Evolutionary conservation across 2,797 vertebrate genomes (phyloP).

Genomic region (Tragopan temminckii): DNA sequence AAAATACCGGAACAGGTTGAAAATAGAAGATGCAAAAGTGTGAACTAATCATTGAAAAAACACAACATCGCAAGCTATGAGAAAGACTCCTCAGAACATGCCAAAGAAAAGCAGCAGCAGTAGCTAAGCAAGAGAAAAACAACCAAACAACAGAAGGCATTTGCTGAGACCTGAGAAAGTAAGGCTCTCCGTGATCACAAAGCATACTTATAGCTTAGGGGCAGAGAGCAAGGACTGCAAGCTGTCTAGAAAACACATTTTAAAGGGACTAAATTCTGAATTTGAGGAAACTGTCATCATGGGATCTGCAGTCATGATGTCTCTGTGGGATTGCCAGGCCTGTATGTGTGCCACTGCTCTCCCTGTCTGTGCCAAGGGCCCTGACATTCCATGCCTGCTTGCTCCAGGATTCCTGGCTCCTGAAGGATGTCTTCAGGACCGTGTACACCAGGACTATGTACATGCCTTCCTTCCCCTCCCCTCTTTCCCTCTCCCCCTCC

Average conservation of each 20-base stretch:
- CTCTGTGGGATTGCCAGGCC: background rate
- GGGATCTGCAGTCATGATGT: rapidly evolving
- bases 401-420: background rate
- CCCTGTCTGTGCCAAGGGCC: background rate
- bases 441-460: background rate
- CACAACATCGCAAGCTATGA: background rate
- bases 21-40: background rate
- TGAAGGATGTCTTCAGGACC: background rate
- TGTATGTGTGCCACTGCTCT: background rate
- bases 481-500: no score
- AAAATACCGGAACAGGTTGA: background rate
- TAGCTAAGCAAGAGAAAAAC: background rate
- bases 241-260: background rate
- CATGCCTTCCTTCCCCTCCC: rapidly evolving
- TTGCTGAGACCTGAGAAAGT: background rate
- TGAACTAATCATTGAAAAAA: background rate
- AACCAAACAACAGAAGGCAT: background rate
- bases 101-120: background rate
- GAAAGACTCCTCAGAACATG: background rate
- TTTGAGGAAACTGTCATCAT: background rate
- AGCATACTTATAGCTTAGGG: background rate
- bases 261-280: background rate
- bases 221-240: background rate
- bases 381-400: background rate
- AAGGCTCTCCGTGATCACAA: rapidly evolving